Evolutionary conservation across 2,113 vertebrate species (phyloP).

Genomic region (Psammodynastes pulverulentus): DNA sequence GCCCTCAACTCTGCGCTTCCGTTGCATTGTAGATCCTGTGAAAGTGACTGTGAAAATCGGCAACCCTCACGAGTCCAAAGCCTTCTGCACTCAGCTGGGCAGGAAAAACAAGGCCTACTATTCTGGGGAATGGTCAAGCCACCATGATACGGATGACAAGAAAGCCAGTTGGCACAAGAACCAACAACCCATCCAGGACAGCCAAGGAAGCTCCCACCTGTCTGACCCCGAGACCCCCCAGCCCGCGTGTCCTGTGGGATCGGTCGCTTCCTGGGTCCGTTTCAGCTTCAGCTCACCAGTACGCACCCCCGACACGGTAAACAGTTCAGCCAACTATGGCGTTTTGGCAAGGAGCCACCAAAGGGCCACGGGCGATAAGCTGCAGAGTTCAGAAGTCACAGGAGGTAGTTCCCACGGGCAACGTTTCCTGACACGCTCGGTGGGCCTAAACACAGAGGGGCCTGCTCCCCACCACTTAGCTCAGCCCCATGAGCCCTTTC

Average conservation of each 20-base stretch:
- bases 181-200: slow-evolving; percentile 24
- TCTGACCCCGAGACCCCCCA: slow-evolving; percentile 43
- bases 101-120: slow-evolving; percentile 33
- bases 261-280: not conserved
- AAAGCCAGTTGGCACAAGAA: slow-evolving; percentile 38
- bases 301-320: not conserved
- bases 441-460: not conserved
- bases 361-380: slow-evolving; percentile 17
- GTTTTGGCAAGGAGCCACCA: not conserved
- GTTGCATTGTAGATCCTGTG: slow-evolving; percentile 15
- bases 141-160: slow-evolving; percentile 30
- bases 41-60: slow-evolving; percentile 10
- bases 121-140: not conserved
- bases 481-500: not conserved
- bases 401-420: not conserved
- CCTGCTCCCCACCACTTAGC: not conserved
- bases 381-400: fast-evolving
- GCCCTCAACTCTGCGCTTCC: slow-evolving; percentile 11
- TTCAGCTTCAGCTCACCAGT: slow-evolving; percentile 29
- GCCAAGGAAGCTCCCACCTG: slow-evolving; percentile 45
- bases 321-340: not conserved
- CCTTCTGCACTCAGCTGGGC: not conserved
- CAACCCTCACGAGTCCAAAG: not conserved
- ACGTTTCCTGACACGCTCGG: not conserved
- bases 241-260: not conserved